Conservation (phyloP, 1,140 invertebrate species). For the Cherax quadricarinatus region DNA sequence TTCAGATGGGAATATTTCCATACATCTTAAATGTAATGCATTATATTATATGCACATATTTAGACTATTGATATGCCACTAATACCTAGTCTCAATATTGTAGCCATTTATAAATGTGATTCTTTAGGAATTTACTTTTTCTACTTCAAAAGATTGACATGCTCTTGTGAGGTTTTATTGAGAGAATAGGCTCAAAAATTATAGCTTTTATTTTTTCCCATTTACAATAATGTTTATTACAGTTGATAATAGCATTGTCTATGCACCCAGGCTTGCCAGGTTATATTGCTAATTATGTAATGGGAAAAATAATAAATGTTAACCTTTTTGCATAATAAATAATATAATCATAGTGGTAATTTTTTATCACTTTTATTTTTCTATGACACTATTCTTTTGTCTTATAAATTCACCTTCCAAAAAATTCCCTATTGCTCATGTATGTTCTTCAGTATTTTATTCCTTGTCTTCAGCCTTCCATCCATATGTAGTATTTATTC, state of each 20-base stretch:
- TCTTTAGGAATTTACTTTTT: background rate
- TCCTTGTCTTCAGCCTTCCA: no score
- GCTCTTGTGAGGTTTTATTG: constrained; percentile 1
- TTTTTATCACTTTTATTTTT: background rate
- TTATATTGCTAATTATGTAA: background rate
- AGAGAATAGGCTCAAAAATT: background rate
- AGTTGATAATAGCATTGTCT: background rate
- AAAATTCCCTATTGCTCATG: no score
- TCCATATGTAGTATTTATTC: no score
- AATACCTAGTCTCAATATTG: constrained; percentile 5
- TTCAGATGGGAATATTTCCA: constrained; percentile 10
- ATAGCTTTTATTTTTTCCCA: background rate
- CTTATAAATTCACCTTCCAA: no score
- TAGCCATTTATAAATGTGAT: background rate
- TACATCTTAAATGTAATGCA: background rate
- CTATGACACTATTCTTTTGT: no score
- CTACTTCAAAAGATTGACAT: background rate
- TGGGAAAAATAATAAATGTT: background rate
- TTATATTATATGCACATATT: background rate
- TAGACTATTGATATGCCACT: background rate
- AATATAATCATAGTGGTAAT: background rate
- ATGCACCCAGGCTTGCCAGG: background rate
- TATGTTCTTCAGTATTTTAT: no score
- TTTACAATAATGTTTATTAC: background rate
- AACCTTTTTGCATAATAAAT: constrained; percentile 7